Evolutionary conservation across 2,888 invertebrate genomes (phyloP).

Genomic region (Anoncus sp.): DNA sequence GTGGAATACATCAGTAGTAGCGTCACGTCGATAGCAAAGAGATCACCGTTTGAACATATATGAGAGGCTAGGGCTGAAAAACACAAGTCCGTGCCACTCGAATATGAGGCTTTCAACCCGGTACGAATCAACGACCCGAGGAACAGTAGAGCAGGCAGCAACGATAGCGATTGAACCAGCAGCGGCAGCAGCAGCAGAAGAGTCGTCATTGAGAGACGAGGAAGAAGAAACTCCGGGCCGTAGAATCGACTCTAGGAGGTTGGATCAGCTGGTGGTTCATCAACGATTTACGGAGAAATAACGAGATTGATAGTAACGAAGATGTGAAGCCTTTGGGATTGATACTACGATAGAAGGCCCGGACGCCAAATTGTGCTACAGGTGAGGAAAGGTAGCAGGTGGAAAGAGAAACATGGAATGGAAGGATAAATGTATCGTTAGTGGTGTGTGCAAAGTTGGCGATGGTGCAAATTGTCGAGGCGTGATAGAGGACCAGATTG

Average conservation of each 20-base stretch:
- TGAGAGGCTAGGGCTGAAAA: slow-evolving; percentile 17
- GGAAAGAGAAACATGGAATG: neutral
- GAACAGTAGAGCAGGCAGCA: slow-evolving; percentile 13
- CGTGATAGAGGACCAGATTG: neutral
- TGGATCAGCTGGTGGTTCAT: slow-evolving; percentile 47
- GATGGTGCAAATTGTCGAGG: neutral
- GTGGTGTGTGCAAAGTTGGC: neutral
- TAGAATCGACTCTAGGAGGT: slow-evolving; percentile 36
- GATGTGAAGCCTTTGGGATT: slow-evolving; percentile 33
- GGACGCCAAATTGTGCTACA: slow-evolving; percentile 6
- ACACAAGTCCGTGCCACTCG: slow-evolving; percentile 39
- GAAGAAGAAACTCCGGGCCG: neutral
- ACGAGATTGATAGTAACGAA: slow-evolving; percentile 9
- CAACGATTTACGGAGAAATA: slow-evolving; percentile 26
- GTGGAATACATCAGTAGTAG: slow-evolving; percentile 22
- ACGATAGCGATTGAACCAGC: slow-evolving; percentile 20
- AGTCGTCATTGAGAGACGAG: neutral
- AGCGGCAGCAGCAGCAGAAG: slow-evolving; percentile 10
- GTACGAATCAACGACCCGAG: slow-evolving; percentile 57
- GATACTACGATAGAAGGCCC: neutral
- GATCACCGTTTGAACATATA: neutral
- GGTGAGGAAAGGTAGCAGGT: slow-evolving; percentile 29
- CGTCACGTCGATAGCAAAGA: slow-evolving; percentile 49
- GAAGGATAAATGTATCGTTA: neutral
- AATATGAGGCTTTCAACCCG: slow-evolving; percentile 57